phyloP scores from a whole-genome alignment of 1,140 invertebrate species.

The Temnothorax longispinosus region DNA sequence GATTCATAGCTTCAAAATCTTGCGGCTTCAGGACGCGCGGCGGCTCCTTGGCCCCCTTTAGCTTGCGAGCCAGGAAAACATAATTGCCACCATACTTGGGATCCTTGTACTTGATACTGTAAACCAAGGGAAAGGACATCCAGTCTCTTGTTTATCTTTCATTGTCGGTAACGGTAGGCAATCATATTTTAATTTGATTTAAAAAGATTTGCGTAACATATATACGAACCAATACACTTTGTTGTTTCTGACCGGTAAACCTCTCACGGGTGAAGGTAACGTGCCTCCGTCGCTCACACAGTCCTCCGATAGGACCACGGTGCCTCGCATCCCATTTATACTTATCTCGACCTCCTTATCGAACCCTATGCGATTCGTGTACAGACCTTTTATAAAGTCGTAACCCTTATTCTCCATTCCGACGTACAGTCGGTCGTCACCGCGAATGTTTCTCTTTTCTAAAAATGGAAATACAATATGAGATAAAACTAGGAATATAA shows the following conservation, averaged over 20 bases:
- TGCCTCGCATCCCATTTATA: constrained; percentile 91
- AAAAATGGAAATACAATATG: constrained; percentile 56
- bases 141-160: background rate
- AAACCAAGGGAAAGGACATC: constrained; percentile 74
- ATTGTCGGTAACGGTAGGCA: background rate
- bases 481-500: background rate
- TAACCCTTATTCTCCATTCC: constrained; percentile 89
- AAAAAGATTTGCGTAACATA: background rate
- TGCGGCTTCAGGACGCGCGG: constrained; percentile 92
- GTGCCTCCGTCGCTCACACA: constrained; percentile 88
- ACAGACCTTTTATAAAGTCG: constrained; percentile 90
- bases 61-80: constrained; percentile 91
- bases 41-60: constrained; percentile 90
- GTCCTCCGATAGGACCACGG: constrained; percentile 90
- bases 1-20: constrained; percentile 90
- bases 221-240: constrained; percentile 85
- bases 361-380: constrained; percentile 86
- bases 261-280: constrained; percentile 90
- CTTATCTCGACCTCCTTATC: constrained; percentile 86
- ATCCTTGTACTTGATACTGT: constrained; percentile 92
- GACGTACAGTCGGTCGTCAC: constrained; percentile 94
- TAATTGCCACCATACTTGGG: constrained; percentile 91
- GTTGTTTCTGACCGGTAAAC: constrained; percentile 86
- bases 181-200: background rate
- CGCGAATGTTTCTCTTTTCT: constrained; percentile 89